Evolutionary conservation across 2,797 vertebrate genomes (phyloP), one percentile per base, ranked within the genome.

Genomic region (Acrossocheilus wenchowensis): DNA sequence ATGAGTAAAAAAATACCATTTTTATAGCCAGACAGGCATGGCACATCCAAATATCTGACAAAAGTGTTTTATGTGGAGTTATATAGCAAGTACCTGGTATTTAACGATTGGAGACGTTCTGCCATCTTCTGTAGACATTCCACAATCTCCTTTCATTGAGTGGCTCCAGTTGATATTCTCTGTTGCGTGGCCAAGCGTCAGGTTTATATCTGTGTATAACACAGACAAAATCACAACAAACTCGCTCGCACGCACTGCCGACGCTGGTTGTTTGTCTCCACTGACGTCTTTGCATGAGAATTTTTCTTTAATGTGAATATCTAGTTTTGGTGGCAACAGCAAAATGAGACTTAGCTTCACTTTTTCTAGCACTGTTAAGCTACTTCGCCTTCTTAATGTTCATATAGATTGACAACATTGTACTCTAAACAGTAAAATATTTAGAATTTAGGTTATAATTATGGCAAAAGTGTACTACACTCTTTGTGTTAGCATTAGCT

Each of bases 161-260:
- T 82, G 64, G 54, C 87, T 87, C 57, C 82, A 62, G 71, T 73
- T 87, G 82, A 81, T 75, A 23, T 84, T 88, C 45, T 85, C 52
- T 79, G 66, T 71, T 85, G 83, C 75, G 26, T 85, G 74, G 64
- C 83, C 75, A 85, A 78, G 64, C 41, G n/a, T 85, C 36, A 36
- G 50, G 75, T 79, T 85, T 43, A 48, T 79, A 43, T 52, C 74
- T 71, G 50, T 6, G 6, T 30, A 69, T 23, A 85, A 71, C 34
- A 7, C 54, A 69, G 62, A 80, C 74, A 71, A 41, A 78, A 84
- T 48, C 66, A 14, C 72, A 72, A 69, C 62, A 81, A 50, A 39
- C 43, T 34, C 6, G 19, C 30, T 81, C 10, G 17, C 78, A 81
- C 78, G 62, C 78, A 81, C 79, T 81, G 21, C 17, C 17, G 14